Evolutionary conservation across 1,140 invertebrate species (phyloP), one percentile per base, ranked within the genome.

Genomic region (Elymnias hypermnestra): DNA sequence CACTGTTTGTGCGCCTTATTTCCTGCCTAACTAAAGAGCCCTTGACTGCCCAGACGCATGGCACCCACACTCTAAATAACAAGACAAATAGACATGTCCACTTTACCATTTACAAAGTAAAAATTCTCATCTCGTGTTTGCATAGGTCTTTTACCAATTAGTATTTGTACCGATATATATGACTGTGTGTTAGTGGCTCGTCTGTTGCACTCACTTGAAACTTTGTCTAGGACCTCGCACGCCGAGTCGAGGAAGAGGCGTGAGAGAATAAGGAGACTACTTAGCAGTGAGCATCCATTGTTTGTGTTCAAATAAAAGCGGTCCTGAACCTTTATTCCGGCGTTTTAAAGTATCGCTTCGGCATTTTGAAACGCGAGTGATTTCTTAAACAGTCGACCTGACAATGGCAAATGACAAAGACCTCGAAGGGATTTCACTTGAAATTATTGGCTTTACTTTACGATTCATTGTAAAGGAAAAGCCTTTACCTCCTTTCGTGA

Each of bases 121-220:
- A 84, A 82, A 78, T 78, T 78, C 71, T 72, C 81, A 72, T 71
- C 68, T 75, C 53, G 36, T 84, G 76, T 84, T 81, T 84, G 76
- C 68, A 69, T 75, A 83, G 77, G 81, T 71, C 76, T 83, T 81
- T 81, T 81, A 83, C 76, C 76, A 82, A 84, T 84, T 84, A 81
- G 72, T 81, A 76, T 83, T 83, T 79, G 70, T 72, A 81, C 74
- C 76, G 71, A 83, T 77, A 75, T 78, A 75, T 66, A 75, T 29
- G 26, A 29, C 26, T 29, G 10, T 29, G 26, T 29, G 26, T 69
- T 57, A 57, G 62, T 64, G 59, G 64, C 64, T 60, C 70, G 76
- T 65, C 55, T 64, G 60, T 63, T 61, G 55, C 63, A 56, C 60
- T 61, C 63, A 56, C 57, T 64, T 62, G 50, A 69, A 65, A 70